Conservation (phyloP, 2,113 vertebrate genomes). For the Cnemophilus loriae region DNA sequence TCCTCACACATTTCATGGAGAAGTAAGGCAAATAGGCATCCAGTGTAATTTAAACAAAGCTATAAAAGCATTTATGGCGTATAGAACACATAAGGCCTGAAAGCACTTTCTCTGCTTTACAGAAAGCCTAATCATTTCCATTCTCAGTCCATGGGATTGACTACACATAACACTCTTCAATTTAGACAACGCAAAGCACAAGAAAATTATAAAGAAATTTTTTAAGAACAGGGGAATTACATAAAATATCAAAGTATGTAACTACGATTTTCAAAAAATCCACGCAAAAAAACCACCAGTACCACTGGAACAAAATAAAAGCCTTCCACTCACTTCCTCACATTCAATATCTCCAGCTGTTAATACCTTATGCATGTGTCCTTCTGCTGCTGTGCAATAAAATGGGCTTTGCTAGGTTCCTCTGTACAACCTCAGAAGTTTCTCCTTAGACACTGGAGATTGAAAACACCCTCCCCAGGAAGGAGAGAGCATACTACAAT, state of each 20-base stretch:
- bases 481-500: background rate
- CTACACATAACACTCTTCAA: background rate
- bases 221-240: background rate
- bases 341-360: background rate
- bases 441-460: background rate
- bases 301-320: background rate
- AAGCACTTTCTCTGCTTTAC: background rate
- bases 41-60: background rate
- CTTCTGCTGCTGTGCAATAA: background rate
- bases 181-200: background rate
- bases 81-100: background rate
- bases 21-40: background rate
- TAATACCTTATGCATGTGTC: background rate
- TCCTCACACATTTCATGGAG: background rate
- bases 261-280: background rate
- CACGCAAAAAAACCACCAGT: rapidly evolving
- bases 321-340: background rate
- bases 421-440: background rate
- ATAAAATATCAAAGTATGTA: background rate
- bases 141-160: background rate
- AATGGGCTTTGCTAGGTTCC: background rate
- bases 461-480: background rate
- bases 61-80: background rate
- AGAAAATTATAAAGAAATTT: background rate
- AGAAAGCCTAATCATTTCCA: background rate